Percentiles rank a stretch among this genome's conserved stretches.
phyloP scores from a whole-genome alignment of 2,888 invertebrate genomes.

The Pycnomerus fuliginosus region DNA sequence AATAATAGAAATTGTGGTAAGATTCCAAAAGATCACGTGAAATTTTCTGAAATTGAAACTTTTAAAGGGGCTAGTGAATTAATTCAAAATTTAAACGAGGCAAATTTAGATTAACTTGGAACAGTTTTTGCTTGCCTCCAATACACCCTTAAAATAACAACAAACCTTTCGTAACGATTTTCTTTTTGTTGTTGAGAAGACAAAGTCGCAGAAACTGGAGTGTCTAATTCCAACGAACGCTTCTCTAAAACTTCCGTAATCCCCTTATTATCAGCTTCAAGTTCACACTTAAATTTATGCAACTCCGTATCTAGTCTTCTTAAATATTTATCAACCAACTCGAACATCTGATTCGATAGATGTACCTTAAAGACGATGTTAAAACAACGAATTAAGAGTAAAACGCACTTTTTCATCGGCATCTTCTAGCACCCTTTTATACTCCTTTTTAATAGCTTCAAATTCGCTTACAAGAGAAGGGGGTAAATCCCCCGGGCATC shows the following conservation, averaged over 20 bases:
- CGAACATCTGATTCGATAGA: slow-evolving; percentile 91
- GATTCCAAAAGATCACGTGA: no score
- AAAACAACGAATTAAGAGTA: neutral
- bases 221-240: slow-evolving; percentile 86
- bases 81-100: no score
- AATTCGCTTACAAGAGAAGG: slow-evolving; percentile 81
- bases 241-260: slow-evolving; percentile 95
- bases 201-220: slow-evolving; percentile 55
- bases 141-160: neutral
- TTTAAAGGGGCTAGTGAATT: no score
- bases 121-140: neutral
- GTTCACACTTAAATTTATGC: slow-evolving; percentile 96
- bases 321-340: slow-evolving; percentile 90
- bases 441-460: slow-evolving; percentile 80
- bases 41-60: no score
- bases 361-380: slow-evolving; percentile 56
- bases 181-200: slow-evolving; percentile 76
- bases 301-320: slow-evolving; percentile 85
- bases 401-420: slow-evolving; percentile 84
- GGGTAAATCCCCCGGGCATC: slow-evolving; percentile 61
- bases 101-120: no score
- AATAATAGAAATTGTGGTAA: no score
- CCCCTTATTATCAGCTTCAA: slow-evolving; percentile 98
- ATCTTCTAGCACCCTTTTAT: slow-evolving; percentile 88
- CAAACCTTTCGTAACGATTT: slow-evolving; percentile 63